These are phyloP conservation scores for Helostoma temminkii DNA, from an alignment of 2,797 vertebrate genomes.

Conservation along the genomic window DNA sequence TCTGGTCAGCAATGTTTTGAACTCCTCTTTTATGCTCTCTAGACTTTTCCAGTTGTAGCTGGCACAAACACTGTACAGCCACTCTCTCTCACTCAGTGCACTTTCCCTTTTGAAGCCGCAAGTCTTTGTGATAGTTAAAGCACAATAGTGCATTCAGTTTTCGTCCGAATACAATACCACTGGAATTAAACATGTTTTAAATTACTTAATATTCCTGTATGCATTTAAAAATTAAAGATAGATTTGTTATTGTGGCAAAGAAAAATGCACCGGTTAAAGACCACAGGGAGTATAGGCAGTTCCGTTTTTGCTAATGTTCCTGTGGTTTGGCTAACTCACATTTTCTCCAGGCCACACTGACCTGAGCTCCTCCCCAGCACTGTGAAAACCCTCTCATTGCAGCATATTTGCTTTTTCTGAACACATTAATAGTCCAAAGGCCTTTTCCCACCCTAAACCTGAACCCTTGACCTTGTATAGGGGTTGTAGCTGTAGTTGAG, in stretches of 20 bases:
- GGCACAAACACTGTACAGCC: slow-evolving; percentile 38
- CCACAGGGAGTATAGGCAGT: slow-evolving; percentile 32
- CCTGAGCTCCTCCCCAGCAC: slow-evolving; percentile 25
- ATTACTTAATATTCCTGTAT: background rate
- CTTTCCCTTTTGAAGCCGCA: slow-evolving; percentile 30
- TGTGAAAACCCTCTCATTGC: slow-evolving; percentile 21
- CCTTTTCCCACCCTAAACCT: slow-evolving; percentile 45
- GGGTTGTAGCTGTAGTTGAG: slow-evolving; percentile 21
- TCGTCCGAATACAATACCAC: background rate
- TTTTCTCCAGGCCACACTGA: slow-evolving; percentile 39
- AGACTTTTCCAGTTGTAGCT: slow-evolving; percentile 43
- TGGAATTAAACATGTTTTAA: slow-evolving; percentile 3
- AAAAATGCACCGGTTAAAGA: slow-evolving; percentile 21
- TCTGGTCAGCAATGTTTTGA: slow-evolving; percentile 34
- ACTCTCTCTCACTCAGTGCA: slow-evolving; percentile 11
- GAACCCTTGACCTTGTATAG: slow-evolving; percentile 60
- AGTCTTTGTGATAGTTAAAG: background rate
- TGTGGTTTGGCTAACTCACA: slow-evolving; percentile 46
- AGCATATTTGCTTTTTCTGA: slow-evolving; percentile 29
- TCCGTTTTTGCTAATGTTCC: slow-evolving; percentile 44
- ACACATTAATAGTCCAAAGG: slow-evolving; percentile 13
- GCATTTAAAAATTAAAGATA: slow-evolving; percentile 20
- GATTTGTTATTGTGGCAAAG: slow-evolving; percentile 37
- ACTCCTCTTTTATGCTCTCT: slow-evolving; percentile 52
- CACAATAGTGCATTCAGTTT: background rate